Conservation (phyloP, 2,797 vertebrate genomes). For the Antennarius maculatus region DNA sequence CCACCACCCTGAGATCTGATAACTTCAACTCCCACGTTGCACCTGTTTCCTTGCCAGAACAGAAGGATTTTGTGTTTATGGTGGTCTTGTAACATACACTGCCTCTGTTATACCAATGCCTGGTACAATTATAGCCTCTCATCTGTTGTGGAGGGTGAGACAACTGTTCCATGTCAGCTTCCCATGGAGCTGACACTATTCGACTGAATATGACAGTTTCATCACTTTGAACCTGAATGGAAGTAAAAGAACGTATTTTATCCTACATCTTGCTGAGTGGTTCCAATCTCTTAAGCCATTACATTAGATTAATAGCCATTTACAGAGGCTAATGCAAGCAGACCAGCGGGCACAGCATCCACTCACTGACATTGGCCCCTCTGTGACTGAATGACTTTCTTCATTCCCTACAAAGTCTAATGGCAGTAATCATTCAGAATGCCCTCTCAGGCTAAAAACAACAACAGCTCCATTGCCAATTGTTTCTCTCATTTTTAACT, state of each 20-base stretch:
- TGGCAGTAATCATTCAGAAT: conserved; percentile 60
- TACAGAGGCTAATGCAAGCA: conserved; percentile 57
- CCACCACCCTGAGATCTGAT: conserved; percentile 67
- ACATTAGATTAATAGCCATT: conserved; percentile 65
- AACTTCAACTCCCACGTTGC: conserved; percentile 77
- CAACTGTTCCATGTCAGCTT: conserved; percentile 70
- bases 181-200: conserved; percentile 70
- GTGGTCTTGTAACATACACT: conserved; percentile 65
- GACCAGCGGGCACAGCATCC: conserved; percentile 29
- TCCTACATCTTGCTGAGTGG: conserved; percentile 38
- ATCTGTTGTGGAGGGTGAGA: conserved; percentile 67
- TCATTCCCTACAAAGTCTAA: conserved; percentile 51
- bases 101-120: conserved; percentile 62
- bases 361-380: conserved; percentile 26
- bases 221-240: conserved; percentile 38
- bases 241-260: conserved; percentile 44
- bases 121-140: conserved; percentile 72
- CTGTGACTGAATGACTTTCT: conserved; percentile 40
- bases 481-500: conserved; percentile 22
- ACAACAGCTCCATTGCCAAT: conserved; percentile 30
- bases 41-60: conserved; percentile 77
- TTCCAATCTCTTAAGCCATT: conserved; percentile 58
- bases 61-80: conserved; percentile 71
- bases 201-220: conserved; percentile 47
- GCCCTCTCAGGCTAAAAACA: conserved; percentile 46